A percentile compares a stretch with the other conserved stretches of the same genome.
Conservation (phyloP, 2,113 vertebrate species). For the Oncorhynchus mykiss region DNA sequence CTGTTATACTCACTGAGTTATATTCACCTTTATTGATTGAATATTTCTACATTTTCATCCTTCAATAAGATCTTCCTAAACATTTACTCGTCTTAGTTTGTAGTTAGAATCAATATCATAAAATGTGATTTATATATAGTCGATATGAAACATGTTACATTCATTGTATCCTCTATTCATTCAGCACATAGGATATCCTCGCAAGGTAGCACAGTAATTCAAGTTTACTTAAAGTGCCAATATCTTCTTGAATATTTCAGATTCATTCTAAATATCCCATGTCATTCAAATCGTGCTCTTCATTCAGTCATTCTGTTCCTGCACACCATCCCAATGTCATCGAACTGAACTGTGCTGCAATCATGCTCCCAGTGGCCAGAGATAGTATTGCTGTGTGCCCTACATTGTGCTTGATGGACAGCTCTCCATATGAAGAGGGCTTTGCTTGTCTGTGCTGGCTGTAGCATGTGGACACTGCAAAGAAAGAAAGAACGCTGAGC, state of each 20-base stretch:
- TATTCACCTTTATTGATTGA: constrained; percentile 19
- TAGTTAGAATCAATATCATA: not conserved
- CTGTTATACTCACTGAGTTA: constrained; percentile 11
- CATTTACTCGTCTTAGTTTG: not conserved
- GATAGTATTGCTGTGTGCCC: constrained; percentile 37
- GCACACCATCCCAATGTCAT: not conserved
- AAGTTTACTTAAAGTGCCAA: not conserved
- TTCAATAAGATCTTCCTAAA: too few species aligned
- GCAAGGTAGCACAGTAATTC: too few species aligned
- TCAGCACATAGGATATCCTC: too few species aligned
- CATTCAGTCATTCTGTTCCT: not conserved
- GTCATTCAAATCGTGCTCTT: constrained; percentile 12
- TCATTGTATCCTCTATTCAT: not conserved
- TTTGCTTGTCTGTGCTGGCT: constrained; percentile 61
- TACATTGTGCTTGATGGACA: constrained; percentile 66
- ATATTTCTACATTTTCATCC: not conserved
- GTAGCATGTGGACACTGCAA: constrained; percentile 62
- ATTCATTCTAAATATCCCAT: not conserved
- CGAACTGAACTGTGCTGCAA: not conserved
- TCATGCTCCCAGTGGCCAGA: constrained; percentile 31
- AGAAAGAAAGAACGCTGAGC: constrained; percentile 24
- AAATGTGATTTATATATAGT: not conserved
- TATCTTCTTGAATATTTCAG: not conserved
- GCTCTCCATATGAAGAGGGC: constrained; percentile 59
- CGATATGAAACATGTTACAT: not conserved